Evolutionary conservation across 2,888 invertebrate species (phyloP), one percentile per base, ranked within the genome.

Genomic region (Eustalomyia histrio): DNA sequence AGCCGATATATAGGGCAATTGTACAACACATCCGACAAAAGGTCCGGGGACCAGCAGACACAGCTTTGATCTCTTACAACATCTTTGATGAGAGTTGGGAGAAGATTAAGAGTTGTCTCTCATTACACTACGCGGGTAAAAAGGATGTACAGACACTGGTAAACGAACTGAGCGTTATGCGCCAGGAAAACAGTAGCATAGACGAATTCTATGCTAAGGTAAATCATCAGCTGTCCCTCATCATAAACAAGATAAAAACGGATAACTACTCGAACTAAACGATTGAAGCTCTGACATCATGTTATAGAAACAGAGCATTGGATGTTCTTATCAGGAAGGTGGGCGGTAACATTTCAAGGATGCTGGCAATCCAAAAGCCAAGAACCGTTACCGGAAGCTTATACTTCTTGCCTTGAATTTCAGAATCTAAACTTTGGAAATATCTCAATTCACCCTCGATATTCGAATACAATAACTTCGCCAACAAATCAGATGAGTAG

Each of bases 201-300:
- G 67, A 67, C 12, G 55, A 67, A 55, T 55, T 16, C 14, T 39
- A 53, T 16, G 55, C 55, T 9, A 67, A 16, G 21, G 6, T 55
- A 10, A 55, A 67, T 18, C 55, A 67, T 6, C 52, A n/a, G 35
- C 18, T 18, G 53, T n/a, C 33, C 10, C 35, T 16, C 29, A 65
- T 33, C 35, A 65, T 39, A 53, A 67, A 67, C n/a, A 55, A 55
- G 33, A 53, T 55, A 21, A 55, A 67, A 10, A 35, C 55, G 33
- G 16, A 7, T 12, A 39, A 39, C 4, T 39, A 39, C 12, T 39
- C 39, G 29, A 7, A 1, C 7, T 35, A 53, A 53, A 65, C 65
- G 7, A 29, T 65, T 3, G 64, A 65, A 52, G 64, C n/a, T 8
- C n/a, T 67, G 55, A 67, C 55, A 2, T 39, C 35, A 10, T 39